phyloP scores from a whole-genome alignment of 2,888 invertebrate species.

The Tiliacea aurago region DNA sequence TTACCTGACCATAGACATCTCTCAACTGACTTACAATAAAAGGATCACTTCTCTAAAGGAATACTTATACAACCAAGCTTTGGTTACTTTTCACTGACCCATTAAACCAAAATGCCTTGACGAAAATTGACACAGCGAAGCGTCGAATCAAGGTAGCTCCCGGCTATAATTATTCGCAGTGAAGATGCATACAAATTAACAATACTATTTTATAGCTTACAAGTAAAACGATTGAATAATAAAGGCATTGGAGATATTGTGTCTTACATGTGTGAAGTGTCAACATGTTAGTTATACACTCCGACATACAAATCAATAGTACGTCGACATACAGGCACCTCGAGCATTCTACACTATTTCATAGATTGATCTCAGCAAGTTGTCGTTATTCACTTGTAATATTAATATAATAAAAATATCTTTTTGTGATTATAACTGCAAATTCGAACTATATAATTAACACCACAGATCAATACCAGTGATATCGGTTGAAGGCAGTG shows the following conservation, averaged over 20 bases:
- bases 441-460: constrained; percentile 43
- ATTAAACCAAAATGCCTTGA: constrained; percentile 42
- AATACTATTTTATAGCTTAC: constrained; percentile 71
- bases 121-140: constrained; percentile 17
- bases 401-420: constrained; percentile 43
- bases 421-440: constrained; percentile 48
- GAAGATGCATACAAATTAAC: constrained; percentile 63
- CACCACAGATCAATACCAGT: constrained; percentile 36
- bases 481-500: constrained; percentile 39
- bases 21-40: constrained; percentile 54
- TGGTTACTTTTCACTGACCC: constrained; percentile 51
- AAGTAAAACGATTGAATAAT: constrained; percentile 63
- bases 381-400: constrained; percentile 25
- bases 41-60: constrained; percentile 27
- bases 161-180: constrained; percentile 18
- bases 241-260: constrained; percentile 61
- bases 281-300: constrained; percentile 25
- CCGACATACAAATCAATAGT: constrained; percentile 26
- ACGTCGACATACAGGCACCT: constrained; percentile 68
- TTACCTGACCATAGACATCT: constrained; percentile 52
- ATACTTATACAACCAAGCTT: constrained; percentile 56
- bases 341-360: constrained; percentile 66
- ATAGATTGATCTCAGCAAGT: constrained; percentile 71
- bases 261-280: constrained; percentile 42
- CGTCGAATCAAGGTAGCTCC: constrained; percentile 43